Evolutionary conservation across 2,113 vertebrate genomes (phyloP).

Genomic region (Pandion haliaetus): DNA sequence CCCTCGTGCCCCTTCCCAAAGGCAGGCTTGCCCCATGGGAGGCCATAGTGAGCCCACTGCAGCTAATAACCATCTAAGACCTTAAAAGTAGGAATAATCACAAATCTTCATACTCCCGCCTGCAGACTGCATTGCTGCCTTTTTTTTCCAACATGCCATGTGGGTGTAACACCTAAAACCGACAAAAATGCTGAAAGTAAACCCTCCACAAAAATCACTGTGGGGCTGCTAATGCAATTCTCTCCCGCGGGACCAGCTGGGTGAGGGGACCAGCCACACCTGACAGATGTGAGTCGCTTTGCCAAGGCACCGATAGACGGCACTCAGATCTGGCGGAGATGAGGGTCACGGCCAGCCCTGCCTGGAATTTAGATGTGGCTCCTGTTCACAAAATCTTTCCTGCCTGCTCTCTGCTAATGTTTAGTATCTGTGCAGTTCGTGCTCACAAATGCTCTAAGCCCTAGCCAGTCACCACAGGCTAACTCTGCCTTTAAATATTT

Average conservation of each 20-base stretch:
- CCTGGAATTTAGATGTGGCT: not conserved
- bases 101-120: not conserved
- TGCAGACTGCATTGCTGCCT: not conserved
- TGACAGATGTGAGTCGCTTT: not conserved
- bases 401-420: not conserved
- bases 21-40: not conserved
- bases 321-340: not conserved
- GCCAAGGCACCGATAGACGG: not conserved
- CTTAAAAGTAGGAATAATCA: not conserved
- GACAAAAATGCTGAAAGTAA: not conserved
- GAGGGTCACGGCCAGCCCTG: not conserved
- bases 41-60: not conserved
- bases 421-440: not conserved
- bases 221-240: not conserved
- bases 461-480: not conserved
- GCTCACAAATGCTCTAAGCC: not conserved
- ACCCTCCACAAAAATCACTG: not conserved
- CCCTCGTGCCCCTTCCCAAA: not conserved
- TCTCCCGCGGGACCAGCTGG: not conserved
- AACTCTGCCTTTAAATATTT: not conserved
- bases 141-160: fast-evolving
- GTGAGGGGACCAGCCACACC: not conserved
- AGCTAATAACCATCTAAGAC: not conserved
- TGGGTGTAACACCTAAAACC: not conserved
- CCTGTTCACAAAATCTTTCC: not conserved